Percentiles rank a stretch among this genome's conserved stretches.
phyloP scores from a whole-genome alignment of 92 coral and sea anemone species.

The Paragorgia papillata region DNA sequence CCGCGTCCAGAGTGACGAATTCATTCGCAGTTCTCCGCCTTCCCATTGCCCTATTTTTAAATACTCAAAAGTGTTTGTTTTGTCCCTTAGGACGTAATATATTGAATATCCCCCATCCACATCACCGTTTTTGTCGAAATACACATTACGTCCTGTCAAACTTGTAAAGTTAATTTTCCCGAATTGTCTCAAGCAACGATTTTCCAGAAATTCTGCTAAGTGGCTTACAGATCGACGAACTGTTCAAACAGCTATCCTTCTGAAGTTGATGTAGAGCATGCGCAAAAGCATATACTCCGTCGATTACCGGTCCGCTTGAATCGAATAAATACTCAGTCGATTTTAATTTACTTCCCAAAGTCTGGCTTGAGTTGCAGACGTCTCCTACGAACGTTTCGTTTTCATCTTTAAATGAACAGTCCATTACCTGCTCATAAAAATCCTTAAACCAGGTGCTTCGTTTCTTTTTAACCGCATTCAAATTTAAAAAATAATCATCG shows the following conservation, averaged over 20 bases:
- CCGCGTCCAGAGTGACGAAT: constrained; percentile 3
- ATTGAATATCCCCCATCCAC: constrained; percentile 78
- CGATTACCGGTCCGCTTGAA: constrained; percentile 79
- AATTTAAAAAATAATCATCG: constrained; percentile 60
- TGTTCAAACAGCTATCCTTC: constrained; percentile 51
- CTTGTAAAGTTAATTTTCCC: constrained; percentile 71
- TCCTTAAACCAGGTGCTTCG: constrained; percentile 84
- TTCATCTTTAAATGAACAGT: constrained; percentile 58
- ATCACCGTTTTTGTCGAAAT: constrained; percentile 74
- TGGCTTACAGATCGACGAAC: constrained; percentile 46
- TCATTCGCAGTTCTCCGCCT: constrained; percentile 43
- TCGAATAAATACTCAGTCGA: constrained; percentile 68
- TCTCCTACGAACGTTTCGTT: constrained; percentile 25
- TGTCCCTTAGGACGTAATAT: constrained; percentile 47
- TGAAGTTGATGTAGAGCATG: constrained; percentile 77
- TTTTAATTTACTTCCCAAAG: constrained; percentile 53
- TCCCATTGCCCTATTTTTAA: constrained; percentile 72
- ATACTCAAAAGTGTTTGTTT: constrained; percentile 48
- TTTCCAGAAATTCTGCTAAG: constrained; percentile 77
- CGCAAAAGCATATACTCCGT: constrained; percentile 82
- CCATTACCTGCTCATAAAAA: constrained; percentile 75
- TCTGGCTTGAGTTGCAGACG: constrained; percentile 52
- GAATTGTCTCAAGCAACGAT: constrained; percentile 55
- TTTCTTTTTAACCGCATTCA: constrained; percentile 61
- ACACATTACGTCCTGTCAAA: constrained; percentile 71